A percentile compares a stretch with the other conserved stretches of the same genome.
phyloP scores from a whole-genome alignment of 2,113 vertebrate species.

The Psammodynastes pulverulentus region DNA sequence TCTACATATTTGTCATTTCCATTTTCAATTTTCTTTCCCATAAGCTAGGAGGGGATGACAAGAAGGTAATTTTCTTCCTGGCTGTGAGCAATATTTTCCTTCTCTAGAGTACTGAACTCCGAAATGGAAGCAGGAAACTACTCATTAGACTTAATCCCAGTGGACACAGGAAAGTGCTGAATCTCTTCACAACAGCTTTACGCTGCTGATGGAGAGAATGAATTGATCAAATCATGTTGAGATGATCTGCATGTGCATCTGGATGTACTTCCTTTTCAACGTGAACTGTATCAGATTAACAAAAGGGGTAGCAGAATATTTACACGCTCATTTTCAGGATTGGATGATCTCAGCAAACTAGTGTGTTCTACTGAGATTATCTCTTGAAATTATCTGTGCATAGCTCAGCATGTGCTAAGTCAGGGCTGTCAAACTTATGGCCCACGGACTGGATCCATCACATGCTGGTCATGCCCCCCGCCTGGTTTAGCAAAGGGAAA shows the following conservation, averaged over 20 bases:
- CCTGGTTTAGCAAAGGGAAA: no score
- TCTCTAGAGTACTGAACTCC: neutral
- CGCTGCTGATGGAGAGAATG: neutral
- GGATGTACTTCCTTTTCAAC: neutral
- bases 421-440: no score
- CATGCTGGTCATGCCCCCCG: no score
- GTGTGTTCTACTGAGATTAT: neutral
- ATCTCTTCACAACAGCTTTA: neutral
- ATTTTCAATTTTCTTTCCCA: neutral
- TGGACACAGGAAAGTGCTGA: neutral
- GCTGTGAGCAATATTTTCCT: neutral
- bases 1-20: neutral
- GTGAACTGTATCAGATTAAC: neutral
- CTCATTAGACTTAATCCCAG: neutral
- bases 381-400: neutral
- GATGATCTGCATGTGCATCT: neutral
- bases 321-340: neutral
- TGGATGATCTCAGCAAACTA: neutral
- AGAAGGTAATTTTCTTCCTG: neutral
- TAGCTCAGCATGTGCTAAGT: neutral
- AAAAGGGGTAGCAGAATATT: neutral
- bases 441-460: no score
- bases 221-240: neutral
- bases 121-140: neutral
- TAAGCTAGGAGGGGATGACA: neutral